phyloP scores from a whole-genome alignment of 1,140 invertebrate genomes.

The Dendroctonus ponderosae region DNA sequence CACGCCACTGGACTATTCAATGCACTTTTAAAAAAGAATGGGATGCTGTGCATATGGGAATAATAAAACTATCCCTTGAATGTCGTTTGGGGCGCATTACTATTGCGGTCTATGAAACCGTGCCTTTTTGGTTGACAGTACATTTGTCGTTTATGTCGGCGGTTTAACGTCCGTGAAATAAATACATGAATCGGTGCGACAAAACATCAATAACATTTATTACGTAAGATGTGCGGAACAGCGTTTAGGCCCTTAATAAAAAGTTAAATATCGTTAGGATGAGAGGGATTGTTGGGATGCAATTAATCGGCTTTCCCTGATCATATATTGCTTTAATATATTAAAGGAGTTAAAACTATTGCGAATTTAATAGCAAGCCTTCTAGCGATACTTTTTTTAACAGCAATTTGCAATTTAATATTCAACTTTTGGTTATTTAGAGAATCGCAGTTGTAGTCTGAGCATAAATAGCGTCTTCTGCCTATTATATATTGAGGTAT shows the following conservation, averaged over 20 bases:
- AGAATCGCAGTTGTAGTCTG: no score
- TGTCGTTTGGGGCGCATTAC: slow-evolving; percentile 12
- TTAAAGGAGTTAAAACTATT: no score
- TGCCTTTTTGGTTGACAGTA: slow-evolving; percentile 27
- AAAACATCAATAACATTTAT: slow-evolving; percentile 36
- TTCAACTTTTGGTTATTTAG: no score
- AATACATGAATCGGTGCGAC: slow-evolving; percentile 35
- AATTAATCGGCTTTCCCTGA: no score
- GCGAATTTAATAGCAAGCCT: no score
- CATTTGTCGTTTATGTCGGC: slow-evolving; percentile 24
- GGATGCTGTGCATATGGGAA: slow-evolving; percentile 30
- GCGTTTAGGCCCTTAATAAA: slow-evolving; percentile 22
- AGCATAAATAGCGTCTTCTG: no score
- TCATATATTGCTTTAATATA: no score
- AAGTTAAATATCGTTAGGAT: slow-evolving; percentile 28
- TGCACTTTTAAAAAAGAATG: slow-evolving; percentile 22
- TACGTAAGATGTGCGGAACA: slow-evolving; percentile 32
- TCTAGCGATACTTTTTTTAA: no score
- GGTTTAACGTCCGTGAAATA: slow-evolving; percentile 35
- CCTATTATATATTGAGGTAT: no score
- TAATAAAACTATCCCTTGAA: slow-evolving; percentile 15
- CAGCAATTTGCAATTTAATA: no score
- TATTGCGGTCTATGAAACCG: slow-evolving; percentile 26
- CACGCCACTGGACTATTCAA: slow-evolving; percentile 1
- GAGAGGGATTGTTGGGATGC: neutral